Evolutionary conservation across 2,113 vertebrate species (phyloP).

Genomic region (Raja brachyura): DNA sequence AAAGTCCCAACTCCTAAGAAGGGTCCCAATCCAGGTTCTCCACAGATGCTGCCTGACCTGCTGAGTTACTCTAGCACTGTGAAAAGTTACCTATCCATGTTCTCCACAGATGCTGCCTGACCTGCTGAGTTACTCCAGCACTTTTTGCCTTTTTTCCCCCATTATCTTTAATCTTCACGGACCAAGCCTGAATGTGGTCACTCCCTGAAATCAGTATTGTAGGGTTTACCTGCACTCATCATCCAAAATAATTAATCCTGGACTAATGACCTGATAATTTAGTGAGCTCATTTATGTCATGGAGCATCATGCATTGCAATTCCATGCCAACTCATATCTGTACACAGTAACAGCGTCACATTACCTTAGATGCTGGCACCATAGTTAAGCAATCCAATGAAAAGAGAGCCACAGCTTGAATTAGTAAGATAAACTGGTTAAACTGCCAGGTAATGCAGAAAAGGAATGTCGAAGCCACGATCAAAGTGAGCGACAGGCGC

Average conservation of each 20-base stretch:
- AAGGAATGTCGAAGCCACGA: constrained; percentile 78
- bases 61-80: too few species aligned
- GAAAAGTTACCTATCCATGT: too few species aligned
- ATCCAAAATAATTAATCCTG: neutral
- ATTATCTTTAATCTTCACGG: neutral
- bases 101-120: too few species aligned
- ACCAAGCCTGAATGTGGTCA: neutral
- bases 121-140: too few species aligned
- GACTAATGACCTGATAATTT: neutral
- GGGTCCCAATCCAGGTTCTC: too few species aligned
- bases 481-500: constrained; percentile 70
- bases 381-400: constrained; percentile 76
- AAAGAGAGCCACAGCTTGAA: constrained; percentile 82
- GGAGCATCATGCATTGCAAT: neutral
- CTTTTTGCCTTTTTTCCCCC: too few species aligned
- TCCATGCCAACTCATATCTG: neutral
- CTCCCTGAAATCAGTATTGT: neutral
- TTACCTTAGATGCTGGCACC: constrained; percentile 72
- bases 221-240: neutral
- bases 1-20: too few species aligned
- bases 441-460: constrained; percentile 97
- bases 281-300: neutral
- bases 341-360: constrained; percentile 1
- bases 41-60: too few species aligned
- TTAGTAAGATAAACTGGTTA: constrained; percentile 89